Conservation (phyloP, 2,797 vertebrate species). For the Hippopotamyrus pictus region DNA sequence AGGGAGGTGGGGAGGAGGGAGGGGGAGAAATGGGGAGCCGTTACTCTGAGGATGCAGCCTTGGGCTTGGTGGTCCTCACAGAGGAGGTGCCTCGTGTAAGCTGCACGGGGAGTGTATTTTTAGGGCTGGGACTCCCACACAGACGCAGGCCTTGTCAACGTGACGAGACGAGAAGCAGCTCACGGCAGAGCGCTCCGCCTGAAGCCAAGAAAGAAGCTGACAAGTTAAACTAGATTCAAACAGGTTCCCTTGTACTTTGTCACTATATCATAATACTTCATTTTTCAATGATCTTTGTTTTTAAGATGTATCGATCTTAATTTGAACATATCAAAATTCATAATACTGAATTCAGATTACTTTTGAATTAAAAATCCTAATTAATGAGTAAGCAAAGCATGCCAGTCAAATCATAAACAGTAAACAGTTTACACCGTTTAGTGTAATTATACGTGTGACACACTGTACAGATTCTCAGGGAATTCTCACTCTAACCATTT, state of each 20-base stretch:
- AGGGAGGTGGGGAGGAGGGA: constrained; percentile 10
- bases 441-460: background rate
- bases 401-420: background rate
- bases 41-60: background rate
- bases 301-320: background rate
- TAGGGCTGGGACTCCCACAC: background rate
- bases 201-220: background rate
- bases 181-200: background rate
- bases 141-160: background rate
- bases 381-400: background rate
- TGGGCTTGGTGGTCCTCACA: background rate
- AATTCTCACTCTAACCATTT: background rate
- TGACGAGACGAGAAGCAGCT: background rate
- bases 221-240: background rate
- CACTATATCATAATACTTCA: background rate
- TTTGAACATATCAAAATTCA: background rate
- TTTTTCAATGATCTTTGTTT: background rate
- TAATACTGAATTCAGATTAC: background rate
- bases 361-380: background rate
- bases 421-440: background rate
- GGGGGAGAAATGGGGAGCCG: background rate
- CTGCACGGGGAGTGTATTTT: background rate
- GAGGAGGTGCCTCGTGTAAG: background rate
- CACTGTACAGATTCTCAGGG: background rate
- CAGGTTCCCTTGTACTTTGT: background rate